Evolutionary conservation across 2,797 vertebrate genomes (phyloP), one percentile per base, ranked within the genome.

Genomic region (Danio kyathit): DNA sequence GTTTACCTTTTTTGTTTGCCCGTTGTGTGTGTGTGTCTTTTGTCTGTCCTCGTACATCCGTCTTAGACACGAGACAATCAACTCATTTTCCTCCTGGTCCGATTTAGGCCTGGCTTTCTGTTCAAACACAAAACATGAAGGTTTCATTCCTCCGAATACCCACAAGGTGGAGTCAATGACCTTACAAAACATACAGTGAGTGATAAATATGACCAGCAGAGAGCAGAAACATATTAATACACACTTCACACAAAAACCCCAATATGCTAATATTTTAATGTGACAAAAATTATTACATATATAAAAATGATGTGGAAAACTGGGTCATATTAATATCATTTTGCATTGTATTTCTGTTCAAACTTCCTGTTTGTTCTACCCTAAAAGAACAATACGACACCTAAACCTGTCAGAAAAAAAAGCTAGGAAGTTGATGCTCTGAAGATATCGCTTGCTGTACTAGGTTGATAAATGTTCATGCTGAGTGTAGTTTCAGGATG

Each of bases 31-130:
- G 70, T 99, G 98, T 70, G 86, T 91, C 83, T 92, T 96, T 88
- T 99, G 98, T 80, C 94, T 96, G 85, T 96, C 96, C 87, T 99
- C 97, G 87, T 98, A 99, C 41, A 98, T 87, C 81, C 88, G 90
- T 86, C 97, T 95, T 88, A 99, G 87, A 79, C 91, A 90, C 74
- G 95, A 94, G 88, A 99, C 94, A 80, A 98, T 87, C 69, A 97
- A 69, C 86, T 99, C 97, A 81, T 99, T 99, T 88, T 99, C 98
- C 84, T 96, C 95, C 85, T 97, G 96, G 16, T 99, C 97, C 13
- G 92, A 95, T 87, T 95, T 96, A 29, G 96, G 97, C 78, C 92
- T 95, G 86, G 96, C 90, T 93, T 95, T 97, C 97, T 99, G 88
- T 46, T 89, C 52, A 63, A 21, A 72, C 48, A 83, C n/a, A 29